Evolutionary conservation across 37 sponge, comb jelly and placozoan genomes (phyloP).

Genomic region (Axinella damicornis): DNA sequence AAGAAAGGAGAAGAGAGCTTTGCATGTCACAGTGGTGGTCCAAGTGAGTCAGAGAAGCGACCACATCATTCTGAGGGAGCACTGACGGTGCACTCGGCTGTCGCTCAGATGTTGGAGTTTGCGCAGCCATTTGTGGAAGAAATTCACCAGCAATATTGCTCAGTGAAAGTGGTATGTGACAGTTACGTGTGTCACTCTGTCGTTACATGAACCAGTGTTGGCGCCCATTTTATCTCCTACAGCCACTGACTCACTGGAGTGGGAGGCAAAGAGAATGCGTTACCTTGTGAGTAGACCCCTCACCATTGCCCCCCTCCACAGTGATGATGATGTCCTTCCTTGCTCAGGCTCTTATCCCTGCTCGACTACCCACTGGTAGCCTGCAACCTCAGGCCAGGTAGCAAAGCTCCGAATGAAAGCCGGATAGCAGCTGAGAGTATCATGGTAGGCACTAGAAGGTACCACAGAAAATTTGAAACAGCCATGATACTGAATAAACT

Average conservation of each 20-base stretch:
- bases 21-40: too few species aligned
- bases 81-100: conserved; percentile 1
- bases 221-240: neutral
- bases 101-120: conserved; percentile 7
- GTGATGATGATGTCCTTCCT: too few species aligned
- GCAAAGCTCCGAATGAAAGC: neutral
- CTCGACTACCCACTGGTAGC: conserved; percentile 12
- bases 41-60: too few species aligned
- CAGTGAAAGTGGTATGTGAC: neutral
- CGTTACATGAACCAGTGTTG: too few species aligned
- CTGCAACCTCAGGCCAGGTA: neutral
- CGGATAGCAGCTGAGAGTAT: conserved; percentile 5
- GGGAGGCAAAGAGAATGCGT: conserved; percentile 19
- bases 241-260: neutral
- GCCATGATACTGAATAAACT: too few species aligned
- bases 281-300: conserved; percentile 10
- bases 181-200: too few species aligned
- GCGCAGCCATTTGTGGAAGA: conserved; percentile 12
- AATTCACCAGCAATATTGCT: neutral
- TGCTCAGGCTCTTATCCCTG: conserved; percentile 9
- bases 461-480: neutral
- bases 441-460: conserved; percentile 13
- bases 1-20: too few species aligned
- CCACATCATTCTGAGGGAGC: neutral
- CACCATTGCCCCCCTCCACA: too few species aligned